These are phyloP conservation scores for Calyptommatus sinebrachiatus DNA, from an alignment of 2,113 vertebrate species.

Conservation along the genomic window DNA sequence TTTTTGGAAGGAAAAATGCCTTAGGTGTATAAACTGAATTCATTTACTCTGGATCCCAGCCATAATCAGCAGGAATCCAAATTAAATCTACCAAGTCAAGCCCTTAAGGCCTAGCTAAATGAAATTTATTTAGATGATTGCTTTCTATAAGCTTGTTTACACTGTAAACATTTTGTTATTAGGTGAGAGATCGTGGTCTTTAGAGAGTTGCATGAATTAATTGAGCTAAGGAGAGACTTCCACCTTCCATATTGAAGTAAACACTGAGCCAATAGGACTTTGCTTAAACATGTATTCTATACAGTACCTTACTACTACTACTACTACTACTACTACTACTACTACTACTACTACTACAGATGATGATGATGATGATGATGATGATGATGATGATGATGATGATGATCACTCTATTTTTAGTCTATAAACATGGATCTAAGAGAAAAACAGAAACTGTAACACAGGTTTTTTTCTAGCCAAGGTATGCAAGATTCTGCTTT, in stretches of 20 bases:
- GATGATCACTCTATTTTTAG: not conserved
- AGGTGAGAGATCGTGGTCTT: not conserved
- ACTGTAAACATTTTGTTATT: not conserved
- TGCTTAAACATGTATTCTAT: not conserved
- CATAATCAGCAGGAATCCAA: not conserved
- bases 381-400: too few relatives aligned
- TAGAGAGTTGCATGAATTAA: not conserved
- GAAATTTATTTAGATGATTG: not conserved
- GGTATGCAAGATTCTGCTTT: not conserved
- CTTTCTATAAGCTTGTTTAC: not conserved
- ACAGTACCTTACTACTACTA: too few relatives aligned
- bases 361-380: too few relatives aligned
- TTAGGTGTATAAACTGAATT: not conserved
- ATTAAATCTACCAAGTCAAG: not conserved
- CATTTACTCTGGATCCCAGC: not conserved
- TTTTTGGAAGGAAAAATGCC: not conserved
- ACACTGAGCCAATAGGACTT: not conserved
- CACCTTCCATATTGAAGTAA: not conserved
- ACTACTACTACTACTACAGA: too few relatives aligned
- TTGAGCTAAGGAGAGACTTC: not conserved
- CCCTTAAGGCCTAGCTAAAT: not conserved
- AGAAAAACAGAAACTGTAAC: slow-evolving; percentile 3
- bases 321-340: too few relatives aligned
- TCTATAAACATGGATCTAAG: not conserved
- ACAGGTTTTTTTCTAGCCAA: not conserved